phyloP scores from a whole-genome alignment of 2,113 vertebrate species.

The Tragelaphus strepsiceros region DNA sequence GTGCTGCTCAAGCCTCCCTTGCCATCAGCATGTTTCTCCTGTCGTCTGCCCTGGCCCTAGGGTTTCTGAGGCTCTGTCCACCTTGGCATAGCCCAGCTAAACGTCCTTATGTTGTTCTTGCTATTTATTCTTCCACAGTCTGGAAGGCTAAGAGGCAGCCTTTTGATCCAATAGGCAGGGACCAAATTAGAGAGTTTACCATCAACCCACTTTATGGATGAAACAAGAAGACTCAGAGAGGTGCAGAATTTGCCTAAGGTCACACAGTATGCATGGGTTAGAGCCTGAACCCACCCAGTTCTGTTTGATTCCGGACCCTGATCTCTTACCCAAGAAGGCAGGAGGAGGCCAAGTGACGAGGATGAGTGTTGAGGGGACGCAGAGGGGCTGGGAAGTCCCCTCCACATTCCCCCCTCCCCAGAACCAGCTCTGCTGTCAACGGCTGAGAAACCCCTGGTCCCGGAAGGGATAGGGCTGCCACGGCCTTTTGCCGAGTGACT shows the following conservation, averaged over 20 bases:
- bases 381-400: not conserved
- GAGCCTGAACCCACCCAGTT: not conserved
- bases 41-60: not conserved
- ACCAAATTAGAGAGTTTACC: not conserved
- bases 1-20: not conserved
- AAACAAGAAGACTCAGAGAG: not conserved
- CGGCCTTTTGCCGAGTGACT: slow-evolving; percentile 78
- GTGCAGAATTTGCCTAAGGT: not conserved
- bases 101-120: not conserved
- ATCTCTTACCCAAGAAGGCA: not conserved
- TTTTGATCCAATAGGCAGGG: not conserved
- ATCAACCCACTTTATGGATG: not conserved
- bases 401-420: not conserved
- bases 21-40: not conserved
- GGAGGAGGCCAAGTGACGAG: not conserved
- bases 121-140: not conserved
- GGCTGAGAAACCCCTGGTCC: slow-evolving; percentile 39
- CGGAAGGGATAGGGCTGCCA: slow-evolving; percentile 60
- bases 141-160: not conserved
- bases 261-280: not conserved
- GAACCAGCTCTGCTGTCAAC: not conserved
- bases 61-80: not conserved
- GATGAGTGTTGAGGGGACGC: no score
- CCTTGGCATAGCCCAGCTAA: not conserved
- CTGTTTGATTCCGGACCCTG: not conserved